Evolutionary conservation across 2,888 invertebrate genomes (phyloP).

Genomic region (Agonopterix subpropinquella): DNA sequence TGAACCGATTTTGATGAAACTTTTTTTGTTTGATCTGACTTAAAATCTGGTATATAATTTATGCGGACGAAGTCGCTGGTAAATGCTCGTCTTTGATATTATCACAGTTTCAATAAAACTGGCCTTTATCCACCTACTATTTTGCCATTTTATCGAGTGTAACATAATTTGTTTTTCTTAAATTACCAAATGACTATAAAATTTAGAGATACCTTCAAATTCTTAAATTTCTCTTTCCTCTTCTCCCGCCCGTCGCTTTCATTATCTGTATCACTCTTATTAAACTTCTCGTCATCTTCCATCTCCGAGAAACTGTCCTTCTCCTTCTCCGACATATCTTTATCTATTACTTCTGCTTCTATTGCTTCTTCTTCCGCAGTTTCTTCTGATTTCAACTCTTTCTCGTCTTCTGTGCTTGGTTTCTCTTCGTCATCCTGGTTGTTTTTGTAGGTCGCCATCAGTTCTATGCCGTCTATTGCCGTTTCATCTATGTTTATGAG

Average conservation of each 20-base stretch:
- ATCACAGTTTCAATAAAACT: too few relatives aligned
- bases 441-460: conserved; percentile 60
- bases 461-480: conserved; percentile 68
- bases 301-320: conserved; percentile 69
- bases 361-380: conserved; percentile 43
- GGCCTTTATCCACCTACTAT: too few relatives aligned
- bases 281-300: conserved; percentile 69
- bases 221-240: conserved; percentile 51
- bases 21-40: too few relatives aligned
- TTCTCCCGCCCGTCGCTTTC: conserved; percentile 61
- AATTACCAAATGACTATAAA: too few relatives aligned
- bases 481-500: conserved; percentile 65
- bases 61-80: too few relatives aligned
- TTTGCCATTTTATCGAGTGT: too few relatives aligned
- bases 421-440: conserved; percentile 56
- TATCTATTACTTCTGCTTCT: conserved; percentile 26
- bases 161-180: too few relatives aligned
- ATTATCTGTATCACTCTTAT: conserved; percentile 65
- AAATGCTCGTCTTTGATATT: too few relatives aligned
- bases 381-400: conserved; percentile 50
- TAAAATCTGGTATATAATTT: too few relatives aligned
- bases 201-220: conserved; percentile 46
- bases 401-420: conserved; percentile 58
- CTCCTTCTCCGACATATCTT: conserved; percentile 50
- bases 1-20: too few relatives aligned